phyloP scores from a whole-genome alignment of 2,888 invertebrate species.

The Nebria salina region DNA sequence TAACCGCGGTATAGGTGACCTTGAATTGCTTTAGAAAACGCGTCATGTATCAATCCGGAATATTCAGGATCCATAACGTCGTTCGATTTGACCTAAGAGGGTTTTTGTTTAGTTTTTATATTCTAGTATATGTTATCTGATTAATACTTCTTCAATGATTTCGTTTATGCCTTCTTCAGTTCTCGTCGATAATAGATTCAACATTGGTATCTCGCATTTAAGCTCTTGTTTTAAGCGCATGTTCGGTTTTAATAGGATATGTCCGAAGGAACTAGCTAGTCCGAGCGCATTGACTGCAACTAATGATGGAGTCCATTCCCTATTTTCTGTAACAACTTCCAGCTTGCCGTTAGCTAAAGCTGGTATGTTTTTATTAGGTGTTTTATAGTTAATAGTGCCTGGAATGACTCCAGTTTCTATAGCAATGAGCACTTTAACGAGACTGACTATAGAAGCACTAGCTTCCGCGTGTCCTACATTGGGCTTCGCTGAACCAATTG shows the following conservation, averaged over 20 bases:
- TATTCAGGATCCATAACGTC: slow-evolving; percentile 64
- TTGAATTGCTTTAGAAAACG: slow-evolving; percentile 63
- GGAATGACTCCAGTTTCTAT: slow-evolving; percentile 92
- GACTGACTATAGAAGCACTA: slow-evolving; percentile 84
- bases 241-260: slow-evolving; percentile 83
- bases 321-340: slow-evolving; percentile 81
- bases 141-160: slow-evolving; percentile 65
- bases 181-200: slow-evolving; percentile 84
- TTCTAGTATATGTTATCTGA: too few relatives aligned
- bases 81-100: slow-evolving; percentile 66
- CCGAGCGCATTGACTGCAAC: slow-evolving; percentile 96
- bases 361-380: slow-evolving; percentile 90
- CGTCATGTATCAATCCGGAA: slow-evolving; percentile 63
- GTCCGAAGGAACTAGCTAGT: slow-evolving; percentile 95
- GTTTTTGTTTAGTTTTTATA: too few relatives aligned
- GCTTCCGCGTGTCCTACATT: slow-evolving; percentile 99
- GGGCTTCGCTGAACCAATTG: slow-evolving; percentile 95
- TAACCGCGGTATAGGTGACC: slow-evolving; percentile 74
- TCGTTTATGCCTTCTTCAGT: slow-evolving; percentile 80
- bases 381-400: slow-evolving; percentile 85
- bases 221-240: slow-evolving; percentile 63
- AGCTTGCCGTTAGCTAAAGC: slow-evolving; percentile 82
- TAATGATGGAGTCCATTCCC: slow-evolving; percentile 85
- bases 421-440: slow-evolving; percentile 90
- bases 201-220: slow-evolving; percentile 69